Conservation (phyloP, 2,888 invertebrate species). For the Volucella inflata region DNA sequence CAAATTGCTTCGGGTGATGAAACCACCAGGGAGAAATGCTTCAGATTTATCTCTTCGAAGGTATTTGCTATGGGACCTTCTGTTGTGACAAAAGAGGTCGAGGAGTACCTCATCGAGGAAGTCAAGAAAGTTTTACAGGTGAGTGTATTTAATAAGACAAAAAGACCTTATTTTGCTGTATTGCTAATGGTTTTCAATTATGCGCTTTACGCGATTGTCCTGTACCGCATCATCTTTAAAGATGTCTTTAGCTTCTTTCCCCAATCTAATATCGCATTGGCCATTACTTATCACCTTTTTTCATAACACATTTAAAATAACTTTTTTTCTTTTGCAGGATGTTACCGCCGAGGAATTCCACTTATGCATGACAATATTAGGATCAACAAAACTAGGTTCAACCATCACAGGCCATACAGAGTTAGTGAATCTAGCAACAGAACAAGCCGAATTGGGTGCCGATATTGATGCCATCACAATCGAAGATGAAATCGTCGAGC, state of each 20-base stretch:
- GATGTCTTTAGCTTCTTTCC: too few relatives aligned
- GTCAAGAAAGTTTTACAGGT: constrained; percentile 93
- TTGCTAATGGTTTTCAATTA: too few relatives aligned
- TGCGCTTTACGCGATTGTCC: too few relatives aligned
- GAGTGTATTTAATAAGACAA: constrained; percentile 74
- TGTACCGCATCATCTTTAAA: too few relatives aligned
- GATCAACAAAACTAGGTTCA: constrained; percentile 91
- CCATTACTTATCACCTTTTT: too few relatives aligned
- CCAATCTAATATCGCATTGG: not conserved
- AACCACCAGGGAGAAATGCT: constrained; percentile 91
- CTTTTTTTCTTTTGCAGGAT: constrained; percentile 86
- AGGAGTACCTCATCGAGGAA: constrained; percentile 92
- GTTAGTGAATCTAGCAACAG: constrained; percentile 92
- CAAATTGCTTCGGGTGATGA: constrained; percentile 89
- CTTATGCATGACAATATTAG: constrained; percentile 93
- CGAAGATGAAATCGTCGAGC: constrained; percentile 89
- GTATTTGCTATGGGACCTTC: constrained; percentile 91
- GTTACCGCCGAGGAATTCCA: constrained; percentile 96
- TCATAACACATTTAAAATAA: not conserved
- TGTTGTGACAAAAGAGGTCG: constrained; percentile 92
- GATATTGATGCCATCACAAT: constrained; percentile 84
- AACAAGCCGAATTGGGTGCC: constrained; percentile 93
- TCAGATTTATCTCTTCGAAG: constrained; percentile 94
- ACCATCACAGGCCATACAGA: constrained; percentile 94
- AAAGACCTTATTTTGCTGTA: not conserved